phyloP scores from a whole-genome alignment of 2,113 vertebrate species.

The Cairina moschata region DNA sequence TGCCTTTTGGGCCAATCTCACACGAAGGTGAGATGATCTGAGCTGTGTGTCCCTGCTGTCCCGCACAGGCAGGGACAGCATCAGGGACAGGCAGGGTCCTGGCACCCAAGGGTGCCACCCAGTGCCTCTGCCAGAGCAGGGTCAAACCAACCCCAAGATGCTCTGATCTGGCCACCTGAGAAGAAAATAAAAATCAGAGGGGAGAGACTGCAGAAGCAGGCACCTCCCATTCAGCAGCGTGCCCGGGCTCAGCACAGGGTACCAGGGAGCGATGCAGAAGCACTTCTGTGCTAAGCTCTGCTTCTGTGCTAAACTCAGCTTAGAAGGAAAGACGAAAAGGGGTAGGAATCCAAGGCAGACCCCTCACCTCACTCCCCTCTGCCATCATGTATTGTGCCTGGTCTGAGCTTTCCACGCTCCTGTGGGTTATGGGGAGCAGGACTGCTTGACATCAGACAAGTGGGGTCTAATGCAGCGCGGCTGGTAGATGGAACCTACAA shows the following conservation, averaged over 20 bases:
- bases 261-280: neutral
- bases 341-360: neutral
- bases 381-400: neutral
- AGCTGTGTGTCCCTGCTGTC: fast-evolving
- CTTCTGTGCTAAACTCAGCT: neutral
- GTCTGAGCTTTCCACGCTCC: neutral
- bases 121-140: neutral
- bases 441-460: fast-evolving
- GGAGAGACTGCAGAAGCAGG: fast-evolving
- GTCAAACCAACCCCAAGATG: fast-evolving
- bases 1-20: neutral
- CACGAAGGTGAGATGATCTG: neutral
- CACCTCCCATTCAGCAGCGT: neutral
- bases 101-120: too few species aligned
- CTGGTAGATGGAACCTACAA: neutral
- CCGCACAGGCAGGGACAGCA: neutral
- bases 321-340: neutral
- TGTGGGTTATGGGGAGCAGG: fast-evolving
- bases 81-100: too few species aligned
- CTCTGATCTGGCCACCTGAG: neutral
- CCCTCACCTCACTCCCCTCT: neutral
- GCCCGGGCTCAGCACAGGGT: neutral
- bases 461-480: fast-evolving
- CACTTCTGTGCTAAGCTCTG: neutral
- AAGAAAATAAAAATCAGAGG: neutral